A percentile compares a stretch with the other conserved stretches of the same genome.
phyloP scores from a whole-genome alignment of 2,888 invertebrate genomes.

The Zhuqinia jingwanae region DNA sequence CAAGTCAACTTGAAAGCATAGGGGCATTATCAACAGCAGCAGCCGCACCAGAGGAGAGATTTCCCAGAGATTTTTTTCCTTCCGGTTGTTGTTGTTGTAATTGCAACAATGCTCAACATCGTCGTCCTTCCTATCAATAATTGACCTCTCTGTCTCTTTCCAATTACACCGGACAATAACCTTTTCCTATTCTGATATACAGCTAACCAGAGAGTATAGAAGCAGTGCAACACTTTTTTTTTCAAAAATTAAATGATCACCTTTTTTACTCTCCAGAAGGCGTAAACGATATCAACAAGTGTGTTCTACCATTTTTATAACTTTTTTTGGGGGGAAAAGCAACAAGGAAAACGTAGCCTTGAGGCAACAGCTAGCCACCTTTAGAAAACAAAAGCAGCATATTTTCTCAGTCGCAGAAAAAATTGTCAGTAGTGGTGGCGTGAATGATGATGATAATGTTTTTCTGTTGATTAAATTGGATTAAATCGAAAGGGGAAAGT shows the following conservation, averaged over 20 bases:
- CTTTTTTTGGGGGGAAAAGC: conserved; percentile 27
- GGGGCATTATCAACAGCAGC: conserved; percentile 24
- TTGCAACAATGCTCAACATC: conserved; percentile 41
- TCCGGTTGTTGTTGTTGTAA: conserved; percentile 25
- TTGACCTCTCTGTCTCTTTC: conserved; percentile 9
- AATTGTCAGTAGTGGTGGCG: background rate
- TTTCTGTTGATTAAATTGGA: conserved; percentile 38
- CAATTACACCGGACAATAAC: background rate
- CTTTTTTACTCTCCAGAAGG: conserved; percentile 22
- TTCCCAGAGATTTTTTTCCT: background rate
- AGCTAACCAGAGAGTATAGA: background rate
- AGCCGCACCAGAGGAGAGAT: background rate
- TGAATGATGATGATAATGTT: background rate
- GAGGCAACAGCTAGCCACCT: background rate
- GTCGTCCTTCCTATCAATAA: background rate
- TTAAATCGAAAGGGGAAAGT: conserved; percentile 39
- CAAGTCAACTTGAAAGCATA: background rate
- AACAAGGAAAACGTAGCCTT: background rate
- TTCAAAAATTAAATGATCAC: conserved; percentile 26
- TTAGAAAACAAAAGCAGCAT: too few species aligned
- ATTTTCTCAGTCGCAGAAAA: too few species aligned
- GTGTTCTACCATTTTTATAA: conserved; percentile 22
- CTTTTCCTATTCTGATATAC: background rate
- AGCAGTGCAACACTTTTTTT: conserved; percentile 3
- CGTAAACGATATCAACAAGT: conserved; percentile 51